Evolutionary conservation across 2,888 invertebrate species (phyloP).

Genomic region (Spodoptera littoralis): DNA sequence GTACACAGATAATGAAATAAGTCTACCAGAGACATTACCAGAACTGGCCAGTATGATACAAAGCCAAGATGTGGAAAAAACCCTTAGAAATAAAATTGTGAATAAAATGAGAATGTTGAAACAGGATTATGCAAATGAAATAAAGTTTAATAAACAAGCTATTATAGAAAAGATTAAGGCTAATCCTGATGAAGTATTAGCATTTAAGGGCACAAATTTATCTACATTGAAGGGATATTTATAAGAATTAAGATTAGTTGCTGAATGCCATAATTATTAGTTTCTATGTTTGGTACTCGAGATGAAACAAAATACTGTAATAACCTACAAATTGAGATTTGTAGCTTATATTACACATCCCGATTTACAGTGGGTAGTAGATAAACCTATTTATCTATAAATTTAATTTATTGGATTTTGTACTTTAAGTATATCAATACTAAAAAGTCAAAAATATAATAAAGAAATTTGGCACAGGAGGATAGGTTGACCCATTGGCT

Average conservation of each 20-base stretch:
- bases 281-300: too few species aligned
- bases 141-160: conserved; percentile 70
- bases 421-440: too few species aligned
- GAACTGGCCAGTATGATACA: conserved; percentile 68
- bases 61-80: conserved; percentile 61
- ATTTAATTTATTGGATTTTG: too few species aligned
- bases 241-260: conserved; percentile 14
- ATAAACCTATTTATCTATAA: too few species aligned
- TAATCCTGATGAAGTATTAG: conserved; percentile 72
- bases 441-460: too few species aligned
- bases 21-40: conserved; percentile 70
- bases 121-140: conserved; percentile 68
- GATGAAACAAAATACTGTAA: too few species aligned
- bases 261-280: too few species aligned
- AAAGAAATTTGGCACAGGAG: too few species aligned
- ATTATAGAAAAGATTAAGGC: conserved; percentile 73
- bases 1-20: conserved; percentile 60
- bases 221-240: conserved; percentile 74
- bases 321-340: too few species aligned
- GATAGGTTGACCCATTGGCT: too few species aligned
- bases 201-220: conserved; percentile 80
- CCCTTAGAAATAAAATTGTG: conserved; percentile 70
- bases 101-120: conserved; percentile 70
- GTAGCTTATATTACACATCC: too few species aligned
- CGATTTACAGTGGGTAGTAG: too few species aligned